phyloP scores from a whole-genome alignment of 2,888 invertebrate genomes.

The Tanaodytes sp. region DNA sequence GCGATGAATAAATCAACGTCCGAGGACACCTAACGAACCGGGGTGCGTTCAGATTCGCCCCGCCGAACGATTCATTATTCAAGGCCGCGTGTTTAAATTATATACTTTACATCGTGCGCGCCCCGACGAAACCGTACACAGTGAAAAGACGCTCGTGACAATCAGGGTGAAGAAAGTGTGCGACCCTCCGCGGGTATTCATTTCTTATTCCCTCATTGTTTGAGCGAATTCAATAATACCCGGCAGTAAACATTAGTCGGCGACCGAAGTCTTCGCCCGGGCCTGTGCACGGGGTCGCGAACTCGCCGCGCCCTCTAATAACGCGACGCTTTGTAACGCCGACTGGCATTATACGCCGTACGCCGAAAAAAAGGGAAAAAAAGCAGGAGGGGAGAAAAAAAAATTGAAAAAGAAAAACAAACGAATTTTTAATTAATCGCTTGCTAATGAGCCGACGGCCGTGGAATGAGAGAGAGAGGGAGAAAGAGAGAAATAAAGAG shows the following conservation, averaged over 20 bases:
- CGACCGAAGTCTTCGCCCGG: no score
- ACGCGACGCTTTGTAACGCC: slow-evolving; percentile 46
- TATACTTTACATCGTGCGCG: slow-evolving; percentile 25
- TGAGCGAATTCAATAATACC: slow-evolving; percentile 43
- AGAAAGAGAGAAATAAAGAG: neutral
- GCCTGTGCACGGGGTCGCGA: slow-evolving; percentile 4
- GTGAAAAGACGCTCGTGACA: slow-evolving; percentile 43
- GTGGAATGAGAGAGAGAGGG: no score
- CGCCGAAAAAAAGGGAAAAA: no score
- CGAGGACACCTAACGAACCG: slow-evolving; percentile 31
- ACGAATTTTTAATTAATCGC: slow-evolving; percentile 70
- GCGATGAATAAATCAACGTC: slow-evolving; percentile 38
- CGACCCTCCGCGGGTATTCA: slow-evolving; percentile 31
- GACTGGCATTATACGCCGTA: no score
- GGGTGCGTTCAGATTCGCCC: slow-evolving; percentile 20
- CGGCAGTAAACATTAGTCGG: no score
- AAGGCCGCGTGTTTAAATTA: slow-evolving; percentile 26
- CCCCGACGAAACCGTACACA: slow-evolving; percentile 26
- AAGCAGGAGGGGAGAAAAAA: no score
- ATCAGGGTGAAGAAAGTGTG: slow-evolving; percentile 34
- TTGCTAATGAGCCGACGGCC: slow-evolving; percentile 70
- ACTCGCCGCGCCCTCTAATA: slow-evolving; percentile 34
- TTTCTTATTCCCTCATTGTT: slow-evolving; percentile 44
- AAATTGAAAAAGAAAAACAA: no score
- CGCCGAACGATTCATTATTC: slow-evolving; percentile 27